Conservation (phyloP, 30 jellyfish, hydroid and myxozoan species). For the Mastigias papua region DNA sequence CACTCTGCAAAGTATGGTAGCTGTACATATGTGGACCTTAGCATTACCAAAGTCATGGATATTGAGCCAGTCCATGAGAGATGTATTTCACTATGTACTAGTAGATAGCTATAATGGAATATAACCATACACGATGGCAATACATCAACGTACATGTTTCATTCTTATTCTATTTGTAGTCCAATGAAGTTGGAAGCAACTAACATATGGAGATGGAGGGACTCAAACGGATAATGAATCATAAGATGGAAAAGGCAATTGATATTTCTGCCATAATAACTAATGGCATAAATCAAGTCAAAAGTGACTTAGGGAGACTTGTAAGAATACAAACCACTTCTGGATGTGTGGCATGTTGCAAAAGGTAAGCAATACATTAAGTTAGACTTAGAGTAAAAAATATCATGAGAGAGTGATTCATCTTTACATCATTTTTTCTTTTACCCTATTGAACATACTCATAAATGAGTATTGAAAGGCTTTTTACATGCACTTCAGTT, state of each 20-base stretch:
- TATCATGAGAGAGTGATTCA: background rate
- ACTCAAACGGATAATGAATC: conserved; percentile 24
- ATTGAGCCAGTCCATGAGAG: conserved; percentile 27
- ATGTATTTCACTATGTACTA: conserved; percentile 3
- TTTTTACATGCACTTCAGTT: conserved; percentile 14
- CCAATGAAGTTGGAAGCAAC: conserved; percentile 53
- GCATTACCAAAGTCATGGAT: conserved; percentile 15
- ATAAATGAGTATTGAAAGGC: background rate
- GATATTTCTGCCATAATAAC: conserved; percentile 26
- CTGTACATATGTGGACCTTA: conserved; percentile 24
- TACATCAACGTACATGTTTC: conserved; percentile 1
- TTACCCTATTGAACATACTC: background rate
- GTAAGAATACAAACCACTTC: conserved; percentile 24
- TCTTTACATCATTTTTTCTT: no score
- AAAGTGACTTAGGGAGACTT: conserved; percentile 44
- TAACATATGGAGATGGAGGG: conserved; percentile 46
- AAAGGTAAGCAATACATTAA: conserved; percentile 17
- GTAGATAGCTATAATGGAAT: conserved; percentile 14
- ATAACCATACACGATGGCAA: background rate
- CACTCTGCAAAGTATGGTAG: conserved; percentile 43
- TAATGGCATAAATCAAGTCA: conserved; percentile 37
- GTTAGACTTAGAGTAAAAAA: background rate
- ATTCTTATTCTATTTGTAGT: conserved; percentile 9
- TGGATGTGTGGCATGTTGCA: conserved; percentile 60
- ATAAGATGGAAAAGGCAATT: conserved; percentile 1